Evolutionary conservation across 2,113 vertebrate species (phyloP).

Genomic region (Lophotis ruficrista): DNA sequence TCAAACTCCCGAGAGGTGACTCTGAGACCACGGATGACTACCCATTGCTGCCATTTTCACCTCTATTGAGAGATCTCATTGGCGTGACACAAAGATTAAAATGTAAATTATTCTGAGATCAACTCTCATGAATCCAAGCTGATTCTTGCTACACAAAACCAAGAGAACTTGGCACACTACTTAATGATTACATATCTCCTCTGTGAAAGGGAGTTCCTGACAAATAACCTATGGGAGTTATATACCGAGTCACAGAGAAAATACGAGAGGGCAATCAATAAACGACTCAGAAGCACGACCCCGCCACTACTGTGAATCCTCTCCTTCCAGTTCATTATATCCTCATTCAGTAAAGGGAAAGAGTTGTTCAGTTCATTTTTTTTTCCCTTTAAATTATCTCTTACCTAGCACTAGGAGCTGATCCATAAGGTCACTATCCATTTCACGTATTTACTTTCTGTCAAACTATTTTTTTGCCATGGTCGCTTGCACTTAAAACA

Average conservation of each 20-base stretch:
- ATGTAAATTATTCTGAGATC: neutral
- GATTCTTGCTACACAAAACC: neutral
- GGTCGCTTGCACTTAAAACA: neutral
- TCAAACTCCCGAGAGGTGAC: neutral
- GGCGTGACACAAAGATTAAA: neutral
- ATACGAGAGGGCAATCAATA: neutral
- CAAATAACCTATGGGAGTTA: neutral
- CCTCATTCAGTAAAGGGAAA: neutral
- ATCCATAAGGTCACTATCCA: neutral
- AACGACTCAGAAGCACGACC: neutral
- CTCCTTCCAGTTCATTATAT: neutral
- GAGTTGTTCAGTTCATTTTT: neutral
- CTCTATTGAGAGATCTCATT: neutral
- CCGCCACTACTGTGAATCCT: neutral
- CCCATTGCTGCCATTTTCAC: neutral
- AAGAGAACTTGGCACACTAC: neutral
- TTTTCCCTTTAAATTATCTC: neutral
- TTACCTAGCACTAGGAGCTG: neutral
- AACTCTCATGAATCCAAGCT: neutral
- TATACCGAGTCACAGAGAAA: neutral
- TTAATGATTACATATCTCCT: neutral
- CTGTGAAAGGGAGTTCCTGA: neutral
- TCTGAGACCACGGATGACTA: neutral
- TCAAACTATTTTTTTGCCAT: neutral
- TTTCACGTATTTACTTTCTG: neutral